Evolutionary conservation across 2,888 invertebrate genomes (phyloP), one percentile per base, ranked within the genome.

Genomic region (Elaeidobius kamerunicus): DNA sequence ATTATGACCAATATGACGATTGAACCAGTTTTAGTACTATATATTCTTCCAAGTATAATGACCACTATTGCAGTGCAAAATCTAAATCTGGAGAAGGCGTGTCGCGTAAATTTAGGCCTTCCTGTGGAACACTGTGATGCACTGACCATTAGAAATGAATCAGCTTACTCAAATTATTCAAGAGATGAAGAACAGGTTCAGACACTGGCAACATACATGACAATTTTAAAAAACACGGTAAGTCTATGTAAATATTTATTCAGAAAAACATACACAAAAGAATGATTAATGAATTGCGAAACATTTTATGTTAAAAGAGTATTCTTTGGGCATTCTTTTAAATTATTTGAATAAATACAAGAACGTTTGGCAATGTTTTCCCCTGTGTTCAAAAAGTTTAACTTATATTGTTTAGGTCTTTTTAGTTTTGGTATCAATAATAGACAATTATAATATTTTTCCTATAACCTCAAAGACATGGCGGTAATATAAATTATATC

Each of bases 1-100:
- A 71, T 84, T 63, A 69, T 79, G 44, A 76, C 77, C 34, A 79
- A 83, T 61, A 83, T 84, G 59, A 85, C 85, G 9, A 83, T 86
- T 11, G 86, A 86, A 65, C 86, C 86, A 0, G 80, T 85, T 69
- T 68, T 85, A 46, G 80, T 84, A 1, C 81, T 82, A 63, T 85
- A 83, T 66, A 81, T 85, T 35, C 72, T 78, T 60, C 76, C 78
- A 1, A 75, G 74, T 52, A 74, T 78, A 2, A 65, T 79, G 28
- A 82, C 86, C 1, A 79, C 82, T 17, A 67, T 90, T 59, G 87
- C 88, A 14, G 87, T 86, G 40, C 88, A 88, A 69, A 90, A 90
- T 72, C 75, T 90, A 47, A 87, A 86, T 68, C 74, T 90, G 66
- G 89, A 89, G 70, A 90, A 90, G 71, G 88, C 89, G 0, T 90